Conservation (phyloP, 1,140 invertebrate species). For the Spodoptera litura region DNA sequence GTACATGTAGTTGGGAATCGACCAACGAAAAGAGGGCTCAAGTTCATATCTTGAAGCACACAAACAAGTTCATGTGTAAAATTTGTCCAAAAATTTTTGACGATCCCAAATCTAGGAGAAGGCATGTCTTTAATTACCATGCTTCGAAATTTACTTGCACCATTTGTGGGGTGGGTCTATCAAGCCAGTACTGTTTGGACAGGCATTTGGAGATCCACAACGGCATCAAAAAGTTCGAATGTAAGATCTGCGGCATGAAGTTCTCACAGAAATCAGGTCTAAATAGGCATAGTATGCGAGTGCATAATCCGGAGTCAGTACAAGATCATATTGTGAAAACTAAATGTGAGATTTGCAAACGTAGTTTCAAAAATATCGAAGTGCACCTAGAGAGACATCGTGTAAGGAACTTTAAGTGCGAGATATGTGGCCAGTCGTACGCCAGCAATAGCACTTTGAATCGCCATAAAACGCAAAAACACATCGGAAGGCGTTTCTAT, state of each 20-base stretch:
- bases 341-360: conserved; percentile 48
- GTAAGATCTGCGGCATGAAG: conserved; percentile 28
- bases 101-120: background rate
- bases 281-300: background rate
- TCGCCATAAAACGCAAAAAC: conserved; percentile 5
- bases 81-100: background rate
- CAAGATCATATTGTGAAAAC: background rate
- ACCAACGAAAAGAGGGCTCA: background rate
- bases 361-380: conserved; percentile 22
- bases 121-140: background rate
- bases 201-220: conserved; percentile 35
- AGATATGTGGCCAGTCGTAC: conserved; percentile 7
- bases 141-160: background rate
- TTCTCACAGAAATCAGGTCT: conserved; percentile 33
- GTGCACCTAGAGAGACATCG: conserved; percentile 35
- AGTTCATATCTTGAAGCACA: background rate
- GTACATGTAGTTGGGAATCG: background rate
- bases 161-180: conserved; percentile 42
- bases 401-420: background rate
- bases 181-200: conserved; percentile 25
- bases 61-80: background rate
- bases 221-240: conserved; percentile 5
- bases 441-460: background rate
- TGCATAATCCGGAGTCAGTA: background rate
- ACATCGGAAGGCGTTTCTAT: background rate